Base-by-base conservation (phyloP, 2,113 vertebrate species). In the Xerus inauris region DNA sequence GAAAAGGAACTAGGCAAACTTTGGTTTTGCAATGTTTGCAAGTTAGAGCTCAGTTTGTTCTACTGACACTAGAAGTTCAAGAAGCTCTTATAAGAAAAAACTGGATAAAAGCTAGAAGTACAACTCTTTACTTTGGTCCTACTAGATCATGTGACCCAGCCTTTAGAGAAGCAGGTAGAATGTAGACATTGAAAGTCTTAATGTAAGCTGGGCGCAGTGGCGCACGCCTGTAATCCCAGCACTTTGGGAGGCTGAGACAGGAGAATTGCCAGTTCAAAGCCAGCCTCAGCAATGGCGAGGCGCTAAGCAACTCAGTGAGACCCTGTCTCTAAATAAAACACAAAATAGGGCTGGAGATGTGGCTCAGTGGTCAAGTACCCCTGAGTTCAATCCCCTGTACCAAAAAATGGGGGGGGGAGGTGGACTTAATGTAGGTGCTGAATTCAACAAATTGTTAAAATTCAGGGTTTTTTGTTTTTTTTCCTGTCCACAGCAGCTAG, bases 11-110 rank as follows among this genome's bases (percentile, higher is more conserved):
- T 20, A 14, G 9, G 20, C 80, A 87, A 88, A 88, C n/a, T 54
- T 54, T 76, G 67, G 73, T 94, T 97, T 89, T 87, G 89, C 80
- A 97, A 38, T 97, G 64, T 97, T 94, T 95, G 89, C 64, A 54
- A 4, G 45, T 93, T 87, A 82, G 35, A 71, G 32, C 47, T 76
- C n/a, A 84, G 47, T 90, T 57, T 94, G 76, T 84, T 95, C 85
- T 75, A 0, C 69, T 85, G 94, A 96, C 77, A 49, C 20, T 85
- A n/a, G 51, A 95, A 92, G 57, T 88, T 85, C 82, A 42, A 82
- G 90, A 95, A 87, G 73, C 73, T 94, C 81, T 96, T 94, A 11
- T 93, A 40, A 47, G 35, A 13, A 69, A 92, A 85, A 80, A 45
- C n/a, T 38, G 5, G 57, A 54, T 26, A 30, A 83, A 96, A 94